These are phyloP conservation scores for Ostrea edulis DNA, from an alignment of 1,140 invertebrate species.

Conservation along the genomic window DNA sequence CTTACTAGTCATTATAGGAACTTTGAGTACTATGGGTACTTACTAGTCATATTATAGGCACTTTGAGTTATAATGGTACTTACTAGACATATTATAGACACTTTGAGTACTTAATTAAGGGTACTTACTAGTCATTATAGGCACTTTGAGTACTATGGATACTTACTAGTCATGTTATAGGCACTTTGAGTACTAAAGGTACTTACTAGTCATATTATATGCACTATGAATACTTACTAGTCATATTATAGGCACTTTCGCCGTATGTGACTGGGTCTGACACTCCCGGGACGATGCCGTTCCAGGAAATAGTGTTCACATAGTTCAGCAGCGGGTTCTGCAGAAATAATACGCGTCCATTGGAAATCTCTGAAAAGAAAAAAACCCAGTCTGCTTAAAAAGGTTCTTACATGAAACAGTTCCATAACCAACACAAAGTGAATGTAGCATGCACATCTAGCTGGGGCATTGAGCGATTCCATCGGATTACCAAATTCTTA, in stretches of 20 bases:
- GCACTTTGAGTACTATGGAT: not conserved
- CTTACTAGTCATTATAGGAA: too few species aligned
- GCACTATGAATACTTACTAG: slow-evolving; percentile 52
- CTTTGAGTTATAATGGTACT: too few species aligned
- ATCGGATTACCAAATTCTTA: not conserved
- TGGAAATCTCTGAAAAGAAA: slow-evolving; percentile 66
- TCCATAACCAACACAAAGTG: not conserved
- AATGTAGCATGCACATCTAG: not conserved
- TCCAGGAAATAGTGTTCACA: slow-evolving; percentile 70
- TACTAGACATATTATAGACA: too few species aligned
- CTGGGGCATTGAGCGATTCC: too few species aligned
- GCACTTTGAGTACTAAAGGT: too few species aligned
- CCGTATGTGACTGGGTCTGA: slow-evolving; percentile 57
- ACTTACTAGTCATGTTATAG: too few species aligned
- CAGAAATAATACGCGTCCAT: slow-evolving; percentile 69
- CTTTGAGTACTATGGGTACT: not conserved
- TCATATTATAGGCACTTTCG: slow-evolving; percentile 57
- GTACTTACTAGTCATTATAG: too few species aligned
- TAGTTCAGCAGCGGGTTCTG: slow-evolving; percentile 69
- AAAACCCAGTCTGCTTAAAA: not conserved
- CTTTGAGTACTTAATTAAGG: too few species aligned
- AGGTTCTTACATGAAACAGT: not conserved
- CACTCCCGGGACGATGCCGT: slow-evolving; percentile 57
- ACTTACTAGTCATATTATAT: too few species aligned
- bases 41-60: too few species aligned